Base-by-base conservation (phyloP, 2,888 invertebrate species). In the Trilocha varians region DNA sequence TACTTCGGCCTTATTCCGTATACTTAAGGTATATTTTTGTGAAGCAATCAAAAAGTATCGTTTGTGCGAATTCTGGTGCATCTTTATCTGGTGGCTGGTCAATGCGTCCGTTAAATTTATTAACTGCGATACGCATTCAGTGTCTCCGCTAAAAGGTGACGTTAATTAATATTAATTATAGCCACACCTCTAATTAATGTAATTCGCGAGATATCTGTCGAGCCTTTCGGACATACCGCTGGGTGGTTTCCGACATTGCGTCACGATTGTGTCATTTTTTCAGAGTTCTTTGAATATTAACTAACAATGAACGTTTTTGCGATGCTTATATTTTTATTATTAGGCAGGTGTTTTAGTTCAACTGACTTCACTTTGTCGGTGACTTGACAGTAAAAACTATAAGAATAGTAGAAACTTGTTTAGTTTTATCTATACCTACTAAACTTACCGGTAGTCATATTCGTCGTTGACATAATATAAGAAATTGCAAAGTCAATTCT, bases 81-180 rank as follows among this genome's bases (percentile, higher is more conserved):
- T 73, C 80, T 79, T 83, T 83, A 83, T 82, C 80, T 70, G 70
- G 60, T 71, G 69, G 70, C 69, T 70, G 72, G 65, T 68, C 73
- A 73, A 75, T 78, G 78, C 76, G 68, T 65, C 60, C 70, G 66
- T 71, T 72, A 78, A 82, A 85, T 85, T 85, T 84, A 85, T 85
- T 83, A 79, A 83, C 82, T 71, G 79, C 82, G 85, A 84, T 85
- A 84, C 80, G 82, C 78, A 73, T 79, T 80, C 77, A 75, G 73
- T 80, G 82, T 82, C 75, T 74, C 76, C 65, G 68, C 76, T 82
- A 75, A 82, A 80, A 83, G 79, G 78, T 76, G 82, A 78, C 78
- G 79, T 78, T 79, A 85, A 84, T 83, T 83, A 80, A 84, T 83
- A 85, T 85, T 83, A 83, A 85, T 84, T 82, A 83, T 76, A 66